phyloP scores from a whole-genome alignment of 2,797 vertebrate species.

The Hapalemur alaotrensis region DNA sequence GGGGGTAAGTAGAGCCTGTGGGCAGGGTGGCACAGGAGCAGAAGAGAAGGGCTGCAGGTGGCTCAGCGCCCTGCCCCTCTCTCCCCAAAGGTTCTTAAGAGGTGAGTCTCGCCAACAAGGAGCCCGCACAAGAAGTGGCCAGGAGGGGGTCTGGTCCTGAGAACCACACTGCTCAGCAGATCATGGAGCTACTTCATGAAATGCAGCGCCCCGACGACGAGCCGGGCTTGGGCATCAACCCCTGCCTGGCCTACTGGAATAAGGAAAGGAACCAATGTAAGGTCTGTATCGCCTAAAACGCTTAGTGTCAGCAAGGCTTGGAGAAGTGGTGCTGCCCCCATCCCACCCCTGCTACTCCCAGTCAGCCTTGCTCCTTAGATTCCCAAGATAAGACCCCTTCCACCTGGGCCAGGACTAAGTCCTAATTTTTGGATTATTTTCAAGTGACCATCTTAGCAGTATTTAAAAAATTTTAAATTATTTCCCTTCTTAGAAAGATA shows the following conservation, averaged over 20 bases:
- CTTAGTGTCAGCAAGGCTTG: neutral
- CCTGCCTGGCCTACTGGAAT: constrained; percentile 95
- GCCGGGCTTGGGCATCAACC: constrained; percentile 89
- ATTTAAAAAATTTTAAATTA: neutral
- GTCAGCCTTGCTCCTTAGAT: neutral
- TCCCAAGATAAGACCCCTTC: neutral
- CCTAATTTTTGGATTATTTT: neutral
- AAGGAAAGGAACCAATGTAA: constrained; percentile 95
- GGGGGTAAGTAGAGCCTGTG: constrained; percentile 86
- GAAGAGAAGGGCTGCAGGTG: neutral
- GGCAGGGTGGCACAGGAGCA: rapidly evolving
- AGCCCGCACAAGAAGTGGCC: constrained; percentile 32
- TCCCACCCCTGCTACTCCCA: neutral
- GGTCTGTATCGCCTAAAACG: constrained; percentile 93
- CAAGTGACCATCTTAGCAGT: neutral
- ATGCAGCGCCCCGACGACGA: constrained; percentile 93
- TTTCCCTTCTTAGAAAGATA: neutral
- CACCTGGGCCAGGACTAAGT: neutral
- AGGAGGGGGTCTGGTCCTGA: constrained; percentile 74
- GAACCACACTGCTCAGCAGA: constrained; percentile 94
- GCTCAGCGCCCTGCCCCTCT: neutral
- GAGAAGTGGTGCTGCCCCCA: neutral
- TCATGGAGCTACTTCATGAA: constrained; percentile 96
- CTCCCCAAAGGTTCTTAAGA: constrained; percentile 87
- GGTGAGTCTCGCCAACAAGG: constrained; percentile 81